Evolutionary conservation across 1,140 invertebrate genomes (phyloP), one percentile per base, ranked within the genome.

Genomic region (Drosophila ironensis): DNA sequence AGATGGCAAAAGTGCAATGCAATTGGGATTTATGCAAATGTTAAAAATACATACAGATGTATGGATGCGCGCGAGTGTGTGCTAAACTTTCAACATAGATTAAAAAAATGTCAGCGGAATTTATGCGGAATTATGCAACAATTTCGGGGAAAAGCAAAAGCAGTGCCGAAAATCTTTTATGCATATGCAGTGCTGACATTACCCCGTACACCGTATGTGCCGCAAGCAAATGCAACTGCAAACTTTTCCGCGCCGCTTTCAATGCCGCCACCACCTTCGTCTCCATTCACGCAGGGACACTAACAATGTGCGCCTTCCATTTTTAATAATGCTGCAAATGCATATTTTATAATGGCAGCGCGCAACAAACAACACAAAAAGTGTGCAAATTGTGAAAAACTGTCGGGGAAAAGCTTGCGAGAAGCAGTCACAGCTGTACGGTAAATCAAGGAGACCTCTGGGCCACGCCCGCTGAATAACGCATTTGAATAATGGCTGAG

Each of bases 11-110:
- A 84, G 80, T 84, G 78, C 78, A 84, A 67, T 77, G 78, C 80
- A 86, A 84, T 86, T 86, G 78, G 78, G 78, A 84, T 84, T 86
- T 84, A 86, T 84, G 80, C 64, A 84, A 84, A 84, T 84, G 70
- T 38, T 73, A 59, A 59, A 73, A 73, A 69, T 71, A 50, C 33
- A 38, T 20, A 9, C 38, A 9, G 63, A n/a, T 24, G 2, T 51
- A 4, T 45, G 17, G 8, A 4, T 14, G 6, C 17, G 6, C 28
- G n/a, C 47, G 5, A 33, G 8, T 47, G 56, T 51, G 53, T 28
- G 47, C 37, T 38, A 78, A 86, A 78, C 69, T 84, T 84, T 86
- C 63, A 66, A 66, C 78, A 71, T 78, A 84, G 78, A 84, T 84
- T 84, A 86, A 84, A 84, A n/a, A 82, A 84, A 84, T 74, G 78